Percentiles rank a stretch among this genome's conserved stretches.
Evolutionary conservation across 1,140 invertebrate species (phyloP).

Genomic region (Archegozetes longisetosus): DNA sequence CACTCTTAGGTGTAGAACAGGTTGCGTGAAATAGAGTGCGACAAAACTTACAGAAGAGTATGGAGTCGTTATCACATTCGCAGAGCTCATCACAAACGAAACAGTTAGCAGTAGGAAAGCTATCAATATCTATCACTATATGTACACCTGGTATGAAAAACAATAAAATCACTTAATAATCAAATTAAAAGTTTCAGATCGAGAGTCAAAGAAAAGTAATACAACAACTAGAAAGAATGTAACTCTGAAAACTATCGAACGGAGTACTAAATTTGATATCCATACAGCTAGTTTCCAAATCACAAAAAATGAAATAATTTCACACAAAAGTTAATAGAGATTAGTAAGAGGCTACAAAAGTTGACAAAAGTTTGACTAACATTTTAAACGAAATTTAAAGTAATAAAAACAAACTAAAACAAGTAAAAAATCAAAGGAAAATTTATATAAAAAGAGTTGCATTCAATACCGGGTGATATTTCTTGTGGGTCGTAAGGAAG

Average conservation of each 20-base stretch:
- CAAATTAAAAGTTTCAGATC: neutral
- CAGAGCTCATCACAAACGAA: constrained; percentile 7
- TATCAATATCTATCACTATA: neutral
- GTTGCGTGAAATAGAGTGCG: constrained; percentile 12
- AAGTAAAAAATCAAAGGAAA: neutral
- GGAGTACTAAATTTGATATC: neutral
- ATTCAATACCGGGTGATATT: neutral
- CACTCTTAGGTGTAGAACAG: neutral
- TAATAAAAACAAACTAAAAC: too few relatives aligned
- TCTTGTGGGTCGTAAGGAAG: neutral
- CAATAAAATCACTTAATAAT: neutral
- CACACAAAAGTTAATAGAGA: too few relatives aligned
- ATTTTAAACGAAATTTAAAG: too few relatives aligned
- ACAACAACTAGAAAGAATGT: neutral
- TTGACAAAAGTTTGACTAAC: too few relatives aligned
- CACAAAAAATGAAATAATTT: too few relatives aligned
- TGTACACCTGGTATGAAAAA: neutral
- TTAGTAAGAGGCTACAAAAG: too few relatives aligned
- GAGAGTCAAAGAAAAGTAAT: neutral
- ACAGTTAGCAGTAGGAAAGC: neutral
- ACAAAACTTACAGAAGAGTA: constrained; percentile 14
- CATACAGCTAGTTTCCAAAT: too few relatives aligned
- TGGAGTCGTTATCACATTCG: constrained; percentile 7
- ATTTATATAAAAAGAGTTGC: neutral
- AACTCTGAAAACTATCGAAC: neutral